Base-by-base conservation (phyloP, 2,113 vertebrate species). In the Corythoichthys intestinalis region DNA sequence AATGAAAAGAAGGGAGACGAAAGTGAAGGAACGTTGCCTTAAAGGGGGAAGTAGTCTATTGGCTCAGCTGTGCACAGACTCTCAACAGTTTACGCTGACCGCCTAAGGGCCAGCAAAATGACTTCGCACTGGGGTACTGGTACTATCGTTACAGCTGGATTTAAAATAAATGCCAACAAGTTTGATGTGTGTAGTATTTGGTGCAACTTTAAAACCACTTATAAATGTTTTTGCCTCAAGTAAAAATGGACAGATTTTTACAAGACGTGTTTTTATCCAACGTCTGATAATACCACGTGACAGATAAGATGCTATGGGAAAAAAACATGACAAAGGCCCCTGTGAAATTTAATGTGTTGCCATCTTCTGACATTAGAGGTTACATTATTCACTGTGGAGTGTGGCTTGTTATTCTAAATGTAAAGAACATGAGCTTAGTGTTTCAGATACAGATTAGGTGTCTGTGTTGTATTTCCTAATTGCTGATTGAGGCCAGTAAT, bases 11-110 rank as follows among this genome's bases (percentile, higher is more conserved):
- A 65, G 4, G 3, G 9, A 2, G 53, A 66, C 6, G 67, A 77
- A 38, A 61, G n/a, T 3, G 20, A 15, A 38, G 54, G 74, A 52
- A 70, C 66, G 0, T 9, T 59, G 62, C 65, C 78, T 52, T 75
- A 72, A 64, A 76, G 76, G 28, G 13, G 69, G 65, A 72, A 84
- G 64, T 85, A 85, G 70, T 8, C 67, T 28, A 17, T 20, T 46
- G 20, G 59, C 38, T 69, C 64, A 79, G 76, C 80, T 81, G 80
- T 82, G 78, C 69, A 83, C 54, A 79, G 85, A 87, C 87, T 86
- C 78, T 81, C 84, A 75, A 86, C 72, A 69, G 67, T 66, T 70
- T 63, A 74, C 65, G 66, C 71, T 54, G 66, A 66, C 71, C 60
- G 74, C 83, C 78, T 79, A 41, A 2, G 72, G 80, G 76, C 72